A percentile compares a stretch with the other conserved stretches of the same genome.
phyloP scores from a whole-genome alignment of 1,140 invertebrate genomes.

The Philaenus spumarius region DNA sequence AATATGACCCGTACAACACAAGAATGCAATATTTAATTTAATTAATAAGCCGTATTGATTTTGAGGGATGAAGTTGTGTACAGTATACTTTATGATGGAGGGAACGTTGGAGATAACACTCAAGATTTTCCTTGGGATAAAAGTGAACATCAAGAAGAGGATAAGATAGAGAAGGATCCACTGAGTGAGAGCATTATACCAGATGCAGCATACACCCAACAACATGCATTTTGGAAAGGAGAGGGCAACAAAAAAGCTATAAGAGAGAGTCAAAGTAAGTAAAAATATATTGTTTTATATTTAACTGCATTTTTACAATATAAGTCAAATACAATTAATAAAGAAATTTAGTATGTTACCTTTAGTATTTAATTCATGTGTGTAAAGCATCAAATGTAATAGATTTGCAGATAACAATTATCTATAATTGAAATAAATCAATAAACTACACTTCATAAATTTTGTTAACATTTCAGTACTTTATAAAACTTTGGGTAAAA shows the following conservation, averaged over 20 bases:
- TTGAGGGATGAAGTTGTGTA: not conserved
- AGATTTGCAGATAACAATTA: too few relatives aligned
- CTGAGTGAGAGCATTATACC: conserved; percentile 6
- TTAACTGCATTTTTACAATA: too few relatives aligned
- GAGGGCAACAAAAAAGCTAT: conserved; percentile 38
- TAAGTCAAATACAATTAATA: not conserved
- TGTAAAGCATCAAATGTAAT: not conserved
- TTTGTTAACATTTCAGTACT: too few relatives aligned
- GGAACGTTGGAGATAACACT: not conserved
- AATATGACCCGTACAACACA: too few relatives aligned
- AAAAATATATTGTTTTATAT: not conserved
- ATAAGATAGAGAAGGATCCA: conserved; percentile 10
- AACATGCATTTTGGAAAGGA: conserved; percentile 46
- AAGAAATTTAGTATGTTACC: not conserved
- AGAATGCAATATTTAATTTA: too few relatives aligned
- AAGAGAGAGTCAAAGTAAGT: conserved; percentile 36
- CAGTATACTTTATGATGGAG: conserved; percentile 8
- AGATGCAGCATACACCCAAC: conserved; percentile 22
- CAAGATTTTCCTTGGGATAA: conserved; percentile 7
- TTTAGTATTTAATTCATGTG: not conserved
- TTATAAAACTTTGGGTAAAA: too few relatives aligned
- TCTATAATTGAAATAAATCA: too few relatives aligned
- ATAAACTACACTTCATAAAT: too few relatives aligned
- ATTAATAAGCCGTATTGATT: too few relatives aligned
- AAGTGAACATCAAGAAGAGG: conserved; percentile 13